Evolutionary conservation across 2,797 vertebrate genomes (phyloP), one percentile per base, ranked within the genome.

Genomic region (Pangasius djambal): DNA sequence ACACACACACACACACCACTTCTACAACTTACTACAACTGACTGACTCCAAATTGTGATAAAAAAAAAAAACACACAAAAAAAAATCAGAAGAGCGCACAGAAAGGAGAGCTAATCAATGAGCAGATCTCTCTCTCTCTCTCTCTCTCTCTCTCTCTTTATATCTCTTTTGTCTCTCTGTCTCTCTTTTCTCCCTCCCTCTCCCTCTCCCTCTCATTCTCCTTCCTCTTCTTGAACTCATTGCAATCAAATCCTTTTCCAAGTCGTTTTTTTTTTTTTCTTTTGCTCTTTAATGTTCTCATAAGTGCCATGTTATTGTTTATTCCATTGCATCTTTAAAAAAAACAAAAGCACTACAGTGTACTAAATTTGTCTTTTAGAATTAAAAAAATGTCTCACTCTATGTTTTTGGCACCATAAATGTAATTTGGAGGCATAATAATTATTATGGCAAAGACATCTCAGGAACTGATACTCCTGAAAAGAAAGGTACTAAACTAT

Each of bases 61-160:
- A 31, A 55, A 4, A 57, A 22, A 7, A n/a, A 8, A 59, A 0
- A 44, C 44, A 44, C 44, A 44, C 0, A n/a, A 34, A n/a, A 13
- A 37, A 9, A 10, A 15, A 31, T 52, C 13, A n/a, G 44, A 34
- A 59, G 75, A 1, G 28, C 13, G 13, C 6, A 78, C 44, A 77
- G 48, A 77, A 37, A 13, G 31, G 78, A 81, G 52, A 81, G 52
- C 78, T 81, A 59, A 81, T 59, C 55, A 59, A 10, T 22, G 50
- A 57, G 8, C 31, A 81, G 78, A 67, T 44, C 61, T 65, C n/a
- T n/a, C 59, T 28, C 44, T 61, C 22, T 40, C 65, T 44, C 50
- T 34, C n/a, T 83, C 86, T 83, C 83, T 25, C 63, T 65, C 85
- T 78, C 88, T 67, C 86, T 83, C n/a, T 81, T 18, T 72, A 18